phyloP scores from a whole-genome alignment of 1,140 invertebrate genomes.

The Zaprionus nigranus region DNA sequence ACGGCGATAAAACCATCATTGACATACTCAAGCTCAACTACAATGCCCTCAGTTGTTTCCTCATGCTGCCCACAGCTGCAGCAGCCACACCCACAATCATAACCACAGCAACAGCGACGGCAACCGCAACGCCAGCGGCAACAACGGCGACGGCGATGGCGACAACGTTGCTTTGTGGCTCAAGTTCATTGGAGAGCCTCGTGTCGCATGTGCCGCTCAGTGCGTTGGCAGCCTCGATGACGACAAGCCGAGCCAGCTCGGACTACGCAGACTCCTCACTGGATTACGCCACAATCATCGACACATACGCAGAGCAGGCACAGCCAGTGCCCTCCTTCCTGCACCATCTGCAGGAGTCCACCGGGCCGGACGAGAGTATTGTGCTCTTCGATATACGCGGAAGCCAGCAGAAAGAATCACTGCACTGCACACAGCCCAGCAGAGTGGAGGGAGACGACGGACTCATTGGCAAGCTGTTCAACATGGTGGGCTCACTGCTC shows the following conservation, averaged over 20 bases:
- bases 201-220: constrained; percentile 53
- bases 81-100: constrained; percentile 32
- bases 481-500: constrained; percentile 68
- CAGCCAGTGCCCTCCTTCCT: constrained; percentile 54
- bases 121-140: constrained; percentile 12
- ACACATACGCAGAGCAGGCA: constrained; percentile 44
- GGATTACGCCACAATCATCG: constrained; percentile 61
- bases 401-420: constrained; percentile 29
- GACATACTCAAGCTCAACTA: constrained; percentile 79
- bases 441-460: constrained; percentile 43
- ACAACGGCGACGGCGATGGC: not conserved
- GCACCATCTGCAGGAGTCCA: constrained; percentile 51
- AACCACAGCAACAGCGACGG: constrained; percentile 41
- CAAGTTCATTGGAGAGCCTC: constrained; percentile 76
- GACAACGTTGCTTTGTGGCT: constrained; percentile 43
- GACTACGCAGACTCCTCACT: constrained; percentile 63
- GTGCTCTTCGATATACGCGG: constrained; percentile 76
- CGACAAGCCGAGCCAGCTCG: constrained; percentile 55
- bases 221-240: constrained; percentile 52
- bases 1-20: constrained; percentile 74
- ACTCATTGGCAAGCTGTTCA: constrained; percentile 68
- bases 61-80: constrained; percentile 73
- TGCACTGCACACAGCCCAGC: constrained; percentile 12
- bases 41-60: constrained; percentile 76
- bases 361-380: constrained; percentile 70